Conservation (phyloP, 2,888 invertebrate species). For the Phragmatobia fuliginosa region DNA sequence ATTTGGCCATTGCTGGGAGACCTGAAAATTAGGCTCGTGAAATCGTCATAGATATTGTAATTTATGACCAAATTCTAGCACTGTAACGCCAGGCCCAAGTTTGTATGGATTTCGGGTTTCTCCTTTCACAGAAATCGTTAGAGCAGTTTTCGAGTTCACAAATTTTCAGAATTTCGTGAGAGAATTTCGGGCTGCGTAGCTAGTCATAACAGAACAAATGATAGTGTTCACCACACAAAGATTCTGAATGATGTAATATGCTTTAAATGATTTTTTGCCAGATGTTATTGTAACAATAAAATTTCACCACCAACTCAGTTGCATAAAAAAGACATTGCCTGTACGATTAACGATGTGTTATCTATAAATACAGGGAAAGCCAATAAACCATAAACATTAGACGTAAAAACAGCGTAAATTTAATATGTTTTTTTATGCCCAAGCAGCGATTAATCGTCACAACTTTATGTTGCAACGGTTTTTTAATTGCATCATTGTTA, state of each 20-base stretch:
- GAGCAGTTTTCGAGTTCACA: too few species aligned
- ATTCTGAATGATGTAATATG: not conserved
- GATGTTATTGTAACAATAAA: not conserved
- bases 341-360: conserved; percentile 26
- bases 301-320: not conserved
- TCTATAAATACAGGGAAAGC: conserved; percentile 32
- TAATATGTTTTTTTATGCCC: conserved; percentile 46
- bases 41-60: too few species aligned
- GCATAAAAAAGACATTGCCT: conserved; percentile 14
- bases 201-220: too few species aligned
- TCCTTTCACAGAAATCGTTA: too few species aligned
- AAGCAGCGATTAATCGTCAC: conserved; percentile 39
- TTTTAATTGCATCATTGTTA: conserved; percentile 58
- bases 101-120: too few species aligned
- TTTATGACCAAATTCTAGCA: too few species aligned
- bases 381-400: conserved; percentile 39
- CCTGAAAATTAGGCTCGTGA: too few species aligned
- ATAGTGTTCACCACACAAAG: too few species aligned
- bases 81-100: too few species aligned
- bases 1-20: too few species aligned
- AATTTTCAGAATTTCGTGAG: too few species aligned
- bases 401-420: conserved; percentile 36
- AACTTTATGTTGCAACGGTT: conserved; percentile 37
- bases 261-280: not conserved
- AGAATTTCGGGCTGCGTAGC: too few species aligned